Evolutionary conservation across 2,113 vertebrate species (phyloP).

Genomic region (Nesogale talazaci): DNA sequence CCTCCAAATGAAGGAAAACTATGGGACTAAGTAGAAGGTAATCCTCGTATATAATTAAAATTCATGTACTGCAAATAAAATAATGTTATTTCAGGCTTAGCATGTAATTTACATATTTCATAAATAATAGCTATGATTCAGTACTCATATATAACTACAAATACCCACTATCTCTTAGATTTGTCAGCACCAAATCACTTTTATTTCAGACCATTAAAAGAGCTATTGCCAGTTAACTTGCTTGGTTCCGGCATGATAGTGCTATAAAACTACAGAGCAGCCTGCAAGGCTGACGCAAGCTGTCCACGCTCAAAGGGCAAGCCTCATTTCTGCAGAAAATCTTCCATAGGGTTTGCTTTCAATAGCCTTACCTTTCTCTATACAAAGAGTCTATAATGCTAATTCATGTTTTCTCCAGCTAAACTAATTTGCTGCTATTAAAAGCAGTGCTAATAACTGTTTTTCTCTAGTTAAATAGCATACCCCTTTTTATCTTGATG

Average conservation of each 20-base stretch:
- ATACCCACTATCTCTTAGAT: background rate
- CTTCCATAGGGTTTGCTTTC: slow-evolving; percentile 53
- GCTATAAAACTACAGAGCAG: slow-evolving; percentile 21
- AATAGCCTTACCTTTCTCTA: slow-evolving; percentile 47
- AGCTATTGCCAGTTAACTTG: background rate
- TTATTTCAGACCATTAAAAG: slow-evolving; percentile 33
- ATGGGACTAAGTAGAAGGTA: background rate
- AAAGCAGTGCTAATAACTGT: background rate
- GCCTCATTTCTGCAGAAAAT: background rate
- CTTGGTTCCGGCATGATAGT: background rate
- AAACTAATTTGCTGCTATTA: slow-evolving; percentile 30
- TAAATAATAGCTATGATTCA: slow-evolving; percentile 1
- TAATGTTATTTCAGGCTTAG: slow-evolving; percentile 7
- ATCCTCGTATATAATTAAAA: slow-evolving; percentile 20
- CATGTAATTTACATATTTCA: background rate
- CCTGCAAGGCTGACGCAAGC: background rate
- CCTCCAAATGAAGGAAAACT: no score
- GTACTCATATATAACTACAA: slow-evolving; percentile 13
- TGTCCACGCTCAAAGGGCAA: background rate
- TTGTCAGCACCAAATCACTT: background rate
- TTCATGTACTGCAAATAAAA: slow-evolving; percentile 13
- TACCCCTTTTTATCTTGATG: slow-evolving; percentile 14
- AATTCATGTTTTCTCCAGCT: slow-evolving; percentile 51
- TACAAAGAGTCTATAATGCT: slow-evolving; percentile 40
- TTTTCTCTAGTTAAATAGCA: slow-evolving; percentile 54